A percentile compares a stretch with the other conserved stretches of the same genome.
Evolutionary conservation across 2,113 vertebrate species (phyloP).

Genomic region (Hylia prasina): DNA sequence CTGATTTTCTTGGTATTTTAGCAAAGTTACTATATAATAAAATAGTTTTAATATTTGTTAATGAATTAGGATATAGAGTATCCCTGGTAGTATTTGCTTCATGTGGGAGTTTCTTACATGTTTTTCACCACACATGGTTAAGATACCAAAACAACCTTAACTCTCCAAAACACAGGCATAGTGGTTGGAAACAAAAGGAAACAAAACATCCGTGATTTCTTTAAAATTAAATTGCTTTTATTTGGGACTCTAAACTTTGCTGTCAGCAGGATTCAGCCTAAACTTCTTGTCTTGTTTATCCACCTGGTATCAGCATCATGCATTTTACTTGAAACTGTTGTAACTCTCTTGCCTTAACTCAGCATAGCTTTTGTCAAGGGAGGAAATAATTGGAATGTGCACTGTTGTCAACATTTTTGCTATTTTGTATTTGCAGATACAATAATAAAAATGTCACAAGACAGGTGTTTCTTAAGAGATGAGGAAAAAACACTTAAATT

Average conservation of each 20-base stretch:
- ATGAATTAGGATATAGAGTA: not conserved
- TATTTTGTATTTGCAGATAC: not conserved
- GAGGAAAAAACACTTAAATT: not conserved
- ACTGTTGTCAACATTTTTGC: not conserved
- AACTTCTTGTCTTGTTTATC: not conserved
- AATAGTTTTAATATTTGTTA: not conserved
- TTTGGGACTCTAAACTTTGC: not conserved
- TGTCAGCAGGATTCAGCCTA: not conserved
- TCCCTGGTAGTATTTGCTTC: not conserved
- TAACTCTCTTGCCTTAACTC: not conserved
- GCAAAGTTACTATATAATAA: not conserved
- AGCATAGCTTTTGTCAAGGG: not conserved
- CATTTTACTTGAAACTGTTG: not conserved
- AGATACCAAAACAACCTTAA: not conserved
- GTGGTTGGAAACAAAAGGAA: not conserved
- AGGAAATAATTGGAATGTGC: not conserved
- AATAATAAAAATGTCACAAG: not conserved
- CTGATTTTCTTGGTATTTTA: not conserved
- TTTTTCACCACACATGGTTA: not conserved
- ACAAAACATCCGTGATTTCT: not conserved
- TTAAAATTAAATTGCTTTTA: not conserved
- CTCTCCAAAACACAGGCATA: not conserved
- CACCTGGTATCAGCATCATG: not conserved
- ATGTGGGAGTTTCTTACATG: not conserved
- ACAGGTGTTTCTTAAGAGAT: not conserved